Conservation (phyloP, 2,888 invertebrate genomes). For the Synergus umbraculus region DNA sequence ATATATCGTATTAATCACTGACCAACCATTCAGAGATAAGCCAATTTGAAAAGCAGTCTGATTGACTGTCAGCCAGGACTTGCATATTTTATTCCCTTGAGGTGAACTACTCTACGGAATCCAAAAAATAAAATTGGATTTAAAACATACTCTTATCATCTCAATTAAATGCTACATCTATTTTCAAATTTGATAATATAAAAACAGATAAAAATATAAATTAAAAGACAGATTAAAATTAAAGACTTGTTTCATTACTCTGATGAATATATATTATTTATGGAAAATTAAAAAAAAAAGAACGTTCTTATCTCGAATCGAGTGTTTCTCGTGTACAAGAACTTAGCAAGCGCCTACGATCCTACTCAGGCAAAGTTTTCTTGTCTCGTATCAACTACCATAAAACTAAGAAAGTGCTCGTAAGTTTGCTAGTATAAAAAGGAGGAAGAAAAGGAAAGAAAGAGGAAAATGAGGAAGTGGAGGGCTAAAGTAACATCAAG, state of each 20-base stretch:
- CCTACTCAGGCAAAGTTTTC: background rate
- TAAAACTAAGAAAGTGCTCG: background rate
- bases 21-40: constrained; percentile 18
- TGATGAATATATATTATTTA: too few species aligned
- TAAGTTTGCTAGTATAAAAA: background rate
- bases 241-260: background rate
- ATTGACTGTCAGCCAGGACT: constrained; percentile 18
- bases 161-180: background rate
- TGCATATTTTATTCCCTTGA: constrained; percentile 7
- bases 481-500: background rate
- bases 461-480: background rate
- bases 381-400: background rate
- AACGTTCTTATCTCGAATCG: background rate
- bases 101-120: background rate
- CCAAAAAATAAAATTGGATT: background rate
- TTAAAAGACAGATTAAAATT: background rate
- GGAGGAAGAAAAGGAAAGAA: background rate
- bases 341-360: background rate
- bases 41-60: background rate
- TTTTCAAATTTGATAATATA: background rate
- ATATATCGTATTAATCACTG: constrained; percentile 1
- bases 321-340: background rate
- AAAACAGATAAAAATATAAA: background rate
- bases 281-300: background rate
- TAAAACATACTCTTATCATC: background rate